A percentile compares a stretch with the other conserved stretches of the same genome.
phyloP scores from a whole-genome alignment of 2,797 vertebrate species.

The Enteromius fasciolatus region DNA sequence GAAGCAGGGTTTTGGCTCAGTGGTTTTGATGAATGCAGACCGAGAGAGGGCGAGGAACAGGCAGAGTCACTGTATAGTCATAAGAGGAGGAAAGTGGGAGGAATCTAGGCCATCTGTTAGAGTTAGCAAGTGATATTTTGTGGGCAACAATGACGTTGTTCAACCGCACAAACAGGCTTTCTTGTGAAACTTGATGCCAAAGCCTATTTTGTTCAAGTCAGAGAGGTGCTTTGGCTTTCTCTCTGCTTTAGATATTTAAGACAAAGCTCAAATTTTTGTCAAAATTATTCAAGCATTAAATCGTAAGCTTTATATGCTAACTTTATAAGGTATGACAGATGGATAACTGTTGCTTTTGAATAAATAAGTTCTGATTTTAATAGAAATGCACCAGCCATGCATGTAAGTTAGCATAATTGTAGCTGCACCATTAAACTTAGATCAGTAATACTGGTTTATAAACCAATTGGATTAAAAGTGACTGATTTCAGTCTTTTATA shows the following conservation, averaged over 20 bases:
- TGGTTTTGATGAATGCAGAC: constrained; percentile 58
- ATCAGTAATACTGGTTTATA: background rate
- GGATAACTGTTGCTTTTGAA: background rate
- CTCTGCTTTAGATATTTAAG: constrained; percentile 20
- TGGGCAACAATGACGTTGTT: constrained; percentile 31
- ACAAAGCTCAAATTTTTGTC: constrained; percentile 6
- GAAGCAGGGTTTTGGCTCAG: constrained; percentile 42
- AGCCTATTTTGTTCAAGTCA: constrained; percentile 20
- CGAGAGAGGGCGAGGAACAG: constrained; percentile 48
- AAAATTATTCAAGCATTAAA: background rate
- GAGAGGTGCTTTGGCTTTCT: constrained; percentile 20
- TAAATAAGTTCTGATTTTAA: background rate
- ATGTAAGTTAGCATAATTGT: background rate
- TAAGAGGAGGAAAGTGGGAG: constrained; percentile 54
- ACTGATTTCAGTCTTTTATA: background rate
- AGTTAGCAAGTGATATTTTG: constrained; percentile 53
- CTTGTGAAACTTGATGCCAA: constrained; percentile 35
- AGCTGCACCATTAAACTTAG: background rate
- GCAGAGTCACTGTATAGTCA: constrained; percentile 51
- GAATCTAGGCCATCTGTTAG: constrained; percentile 58
- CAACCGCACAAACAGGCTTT: constrained; percentile 37
- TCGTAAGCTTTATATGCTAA: background rate
- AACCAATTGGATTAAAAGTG: background rate
- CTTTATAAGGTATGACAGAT: background rate
- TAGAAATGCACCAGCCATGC: background rate